Percentiles rank a stretch among this genome's conserved stretches.
Evolutionary conservation across 2,888 invertebrate species (phyloP).

Genomic region (Mamestra brassicae): DNA sequence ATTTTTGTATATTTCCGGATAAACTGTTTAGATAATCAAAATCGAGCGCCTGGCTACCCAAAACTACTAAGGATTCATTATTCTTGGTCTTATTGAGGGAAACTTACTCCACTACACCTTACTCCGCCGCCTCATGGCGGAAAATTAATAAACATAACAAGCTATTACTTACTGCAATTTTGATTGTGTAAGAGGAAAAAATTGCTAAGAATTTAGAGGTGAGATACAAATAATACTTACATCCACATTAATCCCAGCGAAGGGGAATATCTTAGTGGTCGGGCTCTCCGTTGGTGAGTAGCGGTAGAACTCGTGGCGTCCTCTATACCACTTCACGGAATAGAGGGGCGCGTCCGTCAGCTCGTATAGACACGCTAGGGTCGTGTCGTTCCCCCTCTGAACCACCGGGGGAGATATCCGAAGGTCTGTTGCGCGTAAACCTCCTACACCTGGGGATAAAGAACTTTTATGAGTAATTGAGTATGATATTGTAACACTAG

Average conservation of each 20-base stretch:
- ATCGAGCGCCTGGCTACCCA: no score
- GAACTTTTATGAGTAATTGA: not conserved
- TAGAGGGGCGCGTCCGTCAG: slow-evolving; percentile 93
- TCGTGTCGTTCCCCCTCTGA: slow-evolving; percentile 91
- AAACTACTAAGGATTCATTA: no score
- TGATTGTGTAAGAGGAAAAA: no score
- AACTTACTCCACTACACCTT: no score
- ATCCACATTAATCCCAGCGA: slow-evolving; percentile 92
- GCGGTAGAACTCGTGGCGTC: slow-evolving; percentile 93
- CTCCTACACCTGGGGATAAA: slow-evolving; percentile 82
- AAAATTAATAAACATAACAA: no score
- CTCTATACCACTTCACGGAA: slow-evolving; percentile 93
- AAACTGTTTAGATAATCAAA: no score
- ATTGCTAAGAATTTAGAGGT: no score
- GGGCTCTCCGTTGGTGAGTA: slow-evolving; percentile 92
- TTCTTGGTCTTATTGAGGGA: no score
- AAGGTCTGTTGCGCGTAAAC: slow-evolving; percentile 89
- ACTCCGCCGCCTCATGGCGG: no score
- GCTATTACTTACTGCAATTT: no score
- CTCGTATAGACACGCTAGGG: slow-evolving; percentile 91
- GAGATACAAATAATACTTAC: slow-evolving; percentile 83
- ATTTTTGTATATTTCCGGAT: no score
- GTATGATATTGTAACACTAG: no score
- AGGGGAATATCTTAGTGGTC: slow-evolving; percentile 92
- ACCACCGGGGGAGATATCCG: slow-evolving; percentile 92